phyloP scores from a whole-genome alignment of 2,113 vertebrate species.

The Sphyrna mokarran region DNA sequence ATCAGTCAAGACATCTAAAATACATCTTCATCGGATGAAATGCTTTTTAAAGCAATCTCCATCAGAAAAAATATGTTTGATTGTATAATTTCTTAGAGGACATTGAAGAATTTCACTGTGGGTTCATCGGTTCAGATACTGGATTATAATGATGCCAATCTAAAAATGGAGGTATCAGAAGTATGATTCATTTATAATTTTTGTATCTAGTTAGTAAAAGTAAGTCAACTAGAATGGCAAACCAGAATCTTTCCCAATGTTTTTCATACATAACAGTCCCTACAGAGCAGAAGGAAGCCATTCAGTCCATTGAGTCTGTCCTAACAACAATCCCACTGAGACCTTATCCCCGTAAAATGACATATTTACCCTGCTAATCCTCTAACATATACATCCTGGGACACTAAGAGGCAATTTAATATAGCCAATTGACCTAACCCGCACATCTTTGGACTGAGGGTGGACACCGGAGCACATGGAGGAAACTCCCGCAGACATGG shows the following conservation, averaged over 20 bases:
- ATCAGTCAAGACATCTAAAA: not conserved
- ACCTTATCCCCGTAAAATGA: too few species aligned
- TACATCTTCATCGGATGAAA: not conserved
- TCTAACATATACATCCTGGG: too few species aligned
- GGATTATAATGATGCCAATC: not conserved
- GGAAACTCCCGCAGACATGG: too few species aligned
- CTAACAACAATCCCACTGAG: too few species aligned
- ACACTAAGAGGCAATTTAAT: too few species aligned
- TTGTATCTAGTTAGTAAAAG: not conserved
- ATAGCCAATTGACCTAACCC: too few species aligned
- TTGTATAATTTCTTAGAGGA: slow-evolving; percentile 5
- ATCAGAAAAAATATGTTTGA: not conserved
- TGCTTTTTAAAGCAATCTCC: not conserved
- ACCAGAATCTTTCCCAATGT: not conserved
- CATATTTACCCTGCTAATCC: too few species aligned
- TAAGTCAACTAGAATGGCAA: not conserved
- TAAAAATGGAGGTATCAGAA: not conserved
- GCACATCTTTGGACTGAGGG: too few species aligned
- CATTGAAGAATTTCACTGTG: not conserved
- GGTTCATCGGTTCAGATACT: not conserved
- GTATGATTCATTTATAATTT: slow-evolving; percentile 3
- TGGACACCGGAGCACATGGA: too few species aligned
- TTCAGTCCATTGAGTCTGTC: too few species aligned
- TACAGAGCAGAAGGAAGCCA: too few species aligned
- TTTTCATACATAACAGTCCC: not conserved